Base-by-base conservation (phyloP, 2,113 vertebrate genomes). In the Brachypodius melanocephalos region DNA sequence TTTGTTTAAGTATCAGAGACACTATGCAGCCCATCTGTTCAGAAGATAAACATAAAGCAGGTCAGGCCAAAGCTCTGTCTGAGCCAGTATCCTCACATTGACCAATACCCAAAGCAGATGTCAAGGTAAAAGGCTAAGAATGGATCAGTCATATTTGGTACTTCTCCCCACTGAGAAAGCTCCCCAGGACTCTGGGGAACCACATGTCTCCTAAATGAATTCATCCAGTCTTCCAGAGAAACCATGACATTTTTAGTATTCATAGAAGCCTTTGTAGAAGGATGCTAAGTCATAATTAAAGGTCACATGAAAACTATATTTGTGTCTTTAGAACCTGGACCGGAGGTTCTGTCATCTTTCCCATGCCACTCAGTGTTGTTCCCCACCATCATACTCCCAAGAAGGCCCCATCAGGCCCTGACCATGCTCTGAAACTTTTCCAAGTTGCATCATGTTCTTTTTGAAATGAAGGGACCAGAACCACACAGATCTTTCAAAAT, bases 371-470 rank as follows among this genome's bases (percentile, higher is more conserved):
- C 29, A 32, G 14, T 51, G 26, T 22, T 72, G 12, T 38, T 51
- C 45, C n/a, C 22, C 15, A 59, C 10, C 14, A 36, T 48, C 15
- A 14, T 22, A n/a, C 3, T 46, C 32, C 18, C 8, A 42, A 17
- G 6, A 5, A 26, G 8, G 55, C 0, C 24, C 36, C 18, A 2
- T 26, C 3, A 3, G 49, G 10, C 18, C 28, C 8, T 46, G n/a
- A 21, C 16, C 10, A 12, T 19, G 43, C 57, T 72, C 58, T 65
- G 14, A 61, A 73, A 40, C 18, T 65, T 59, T 68, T 48, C 21
- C 26, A 76, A 46, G 59, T 19, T 80, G 26, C 14, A 55, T 11
- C 17, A 45, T 1, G 0, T 15, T 22, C 8, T 49, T 73, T 66
- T 43, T 66, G 51, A 88, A 46, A 49, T 36, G 18, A 75, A 74